Evolutionary conservation across 2,888 invertebrate species (phyloP).

Genomic region (Norana najaformis): DNA sequence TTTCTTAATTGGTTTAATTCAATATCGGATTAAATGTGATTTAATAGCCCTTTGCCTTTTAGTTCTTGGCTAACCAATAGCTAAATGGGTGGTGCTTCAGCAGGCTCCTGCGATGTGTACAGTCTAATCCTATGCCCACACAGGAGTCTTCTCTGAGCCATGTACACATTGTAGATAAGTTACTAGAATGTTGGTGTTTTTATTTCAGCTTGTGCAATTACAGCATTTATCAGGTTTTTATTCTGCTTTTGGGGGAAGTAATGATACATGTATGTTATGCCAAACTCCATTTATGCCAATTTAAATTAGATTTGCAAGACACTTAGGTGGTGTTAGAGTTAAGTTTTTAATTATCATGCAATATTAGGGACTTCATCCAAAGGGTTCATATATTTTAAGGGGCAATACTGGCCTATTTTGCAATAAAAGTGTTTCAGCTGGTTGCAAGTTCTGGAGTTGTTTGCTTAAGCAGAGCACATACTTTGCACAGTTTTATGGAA

Average conservation of each 20-base stretch:
- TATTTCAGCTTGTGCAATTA: slow-evolving; percentile 1
- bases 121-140: not conserved
- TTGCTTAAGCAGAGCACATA: not conserved
- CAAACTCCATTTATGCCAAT: not conserved
- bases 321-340: not conserved
- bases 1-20: not conserved
- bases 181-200: not conserved
- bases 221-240: not conserved
- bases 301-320: slow-evolving; percentile 13
- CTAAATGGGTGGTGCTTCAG: not conserved
- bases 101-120: not conserved
- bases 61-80: no score
- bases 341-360: not conserved
- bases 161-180: not conserved
- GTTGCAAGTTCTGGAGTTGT: not conserved
- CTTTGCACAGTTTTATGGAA: not conserved
- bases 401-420: not conserved
- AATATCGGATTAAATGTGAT: not conserved
- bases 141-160: not conserved
- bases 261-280: not conserved
- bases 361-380: not conserved
- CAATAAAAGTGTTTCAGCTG: not conserved
- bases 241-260: slow-evolving; percentile 3
- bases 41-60: no score
- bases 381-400: not conserved